Base-by-base conservation (phyloP, 2,797 vertebrate species). In the Danio choprae region DNA sequence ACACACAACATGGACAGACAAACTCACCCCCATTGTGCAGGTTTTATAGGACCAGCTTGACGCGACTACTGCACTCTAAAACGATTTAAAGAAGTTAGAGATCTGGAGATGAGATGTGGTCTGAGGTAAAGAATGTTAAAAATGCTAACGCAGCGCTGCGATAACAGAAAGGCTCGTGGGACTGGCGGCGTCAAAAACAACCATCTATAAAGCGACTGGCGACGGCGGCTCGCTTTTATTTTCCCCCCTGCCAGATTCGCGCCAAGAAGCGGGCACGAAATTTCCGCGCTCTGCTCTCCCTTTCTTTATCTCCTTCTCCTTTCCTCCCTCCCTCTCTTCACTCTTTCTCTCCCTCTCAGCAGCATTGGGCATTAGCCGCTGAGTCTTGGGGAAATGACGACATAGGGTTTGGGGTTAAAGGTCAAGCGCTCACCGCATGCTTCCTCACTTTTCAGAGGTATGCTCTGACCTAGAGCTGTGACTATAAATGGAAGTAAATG, bases 11-110 rank as follows among this genome's bases (percentile, higher is more conserved):
- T 29, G 83, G 80, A 85, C 44, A 44, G 0, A 20, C 10, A 70
- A 83, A 94, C 94, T 95, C 90, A 95, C 94, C 94, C 94, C 94
- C 94, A 95, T 94, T 79, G 67, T 87, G 90, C 80, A 59, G 89
- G 81, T 81, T 87, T 59, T 81, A 77, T 5, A 84, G 82, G 86
- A 81, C 85, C 85, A 72, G 81, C 83, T 86, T 7, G 87, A 78
- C 86, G 88, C 85, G 74, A 70, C 75, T 64, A 76, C 13, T 43
- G 53, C 59, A 58, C 80, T 74, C 55, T 73, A 68, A 58, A 53
- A 38, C 11, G 36, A 62, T 80, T 84, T 65, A 64, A 16, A 70
- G n/a, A 64, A 74, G 43, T 29, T 68, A 29, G 48, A 20, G 70
- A 59, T 56, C 10, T 46, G 43, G 18, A 67, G n/a, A 15, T 11